phyloP scores from a whole-genome alignment of 2,797 vertebrate species.

The Rhinatrema bivittatum region DNA sequence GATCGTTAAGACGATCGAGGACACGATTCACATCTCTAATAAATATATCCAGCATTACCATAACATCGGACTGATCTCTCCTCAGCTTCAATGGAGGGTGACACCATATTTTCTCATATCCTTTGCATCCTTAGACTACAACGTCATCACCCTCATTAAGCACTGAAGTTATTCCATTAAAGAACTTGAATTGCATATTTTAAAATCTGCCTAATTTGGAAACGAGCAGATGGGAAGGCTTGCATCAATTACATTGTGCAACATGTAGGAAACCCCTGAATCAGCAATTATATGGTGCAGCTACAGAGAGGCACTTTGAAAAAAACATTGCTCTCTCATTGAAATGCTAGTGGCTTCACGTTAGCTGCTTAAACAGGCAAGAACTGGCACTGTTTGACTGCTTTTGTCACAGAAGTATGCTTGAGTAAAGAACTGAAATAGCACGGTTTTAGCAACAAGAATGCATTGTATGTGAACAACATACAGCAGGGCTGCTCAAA shows the following conservation, averaged over 20 bases:
- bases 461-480: conserved; percentile 1
- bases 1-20: too few species aligned
- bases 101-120: too few species aligned
- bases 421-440: conserved; percentile 10
- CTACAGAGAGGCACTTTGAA: not conserved
- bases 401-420: conserved; percentile 7
- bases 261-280: too few species aligned
- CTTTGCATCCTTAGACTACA: too few species aligned
- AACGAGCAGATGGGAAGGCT: too few species aligned
- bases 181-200: not conserved
- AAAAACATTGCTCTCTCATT: conserved; percentile 22
- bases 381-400: not conserved
- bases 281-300: not conserved
- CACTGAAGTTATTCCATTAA: not conserved
- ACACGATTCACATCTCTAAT: too few species aligned
- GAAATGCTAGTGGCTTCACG: not conserved
- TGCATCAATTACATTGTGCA: not conserved
- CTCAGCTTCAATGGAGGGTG: too few species aligned
- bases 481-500: too few species aligned
- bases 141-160: not conserved
- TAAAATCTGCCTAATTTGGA: too few species aligned
- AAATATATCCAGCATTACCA: too few species aligned
- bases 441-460: not conserved
- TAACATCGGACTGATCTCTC: too few species aligned
- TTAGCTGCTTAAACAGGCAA: conserved; percentile 2